These are phyloP conservation scores for Leptocoma aspasia DNA, from an alignment of 2,113 vertebrate species.

Conservation along the genomic window DNA sequence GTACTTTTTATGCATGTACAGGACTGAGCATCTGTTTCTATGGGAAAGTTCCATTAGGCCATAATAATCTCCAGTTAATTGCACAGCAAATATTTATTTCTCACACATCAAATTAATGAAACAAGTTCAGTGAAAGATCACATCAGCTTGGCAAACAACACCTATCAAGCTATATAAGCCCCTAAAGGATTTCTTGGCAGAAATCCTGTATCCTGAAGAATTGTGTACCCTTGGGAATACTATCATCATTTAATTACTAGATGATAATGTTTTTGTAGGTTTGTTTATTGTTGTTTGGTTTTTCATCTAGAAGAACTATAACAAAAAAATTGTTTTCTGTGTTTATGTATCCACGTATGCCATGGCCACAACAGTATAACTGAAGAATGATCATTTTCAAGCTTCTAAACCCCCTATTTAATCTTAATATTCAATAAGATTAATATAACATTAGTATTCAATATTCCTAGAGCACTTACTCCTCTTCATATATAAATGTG, in stretches of 20 bases:
- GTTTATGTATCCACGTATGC: no score
- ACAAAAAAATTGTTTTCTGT: background rate
- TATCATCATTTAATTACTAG: background rate
- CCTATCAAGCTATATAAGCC: background rate
- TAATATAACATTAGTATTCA: background rate
- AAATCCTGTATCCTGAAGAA: conserved; percentile 7
- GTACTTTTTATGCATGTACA: background rate
- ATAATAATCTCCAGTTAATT: conserved; percentile 66
- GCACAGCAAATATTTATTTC: conserved; percentile 74
- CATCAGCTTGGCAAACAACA: conserved; percentile 33
- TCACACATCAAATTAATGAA: conserved; percentile 65
- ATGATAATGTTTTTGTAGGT: background rate
- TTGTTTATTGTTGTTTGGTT: background rate
- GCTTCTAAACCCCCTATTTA: background rate
- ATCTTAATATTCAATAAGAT: background rate
- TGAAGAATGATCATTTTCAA: background rate
- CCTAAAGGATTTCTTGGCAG: conserved; percentile 30
- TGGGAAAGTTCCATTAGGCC: conserved; percentile 26
- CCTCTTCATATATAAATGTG: background rate
- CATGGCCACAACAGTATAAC: background rate
- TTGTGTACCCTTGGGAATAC: background rate
- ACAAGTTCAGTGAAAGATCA: conserved; percentile 38
- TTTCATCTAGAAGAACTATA: background rate
- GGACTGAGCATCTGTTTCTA: conserved; percentile 33
- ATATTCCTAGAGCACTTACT: background rate